phyloP scores from a whole-genome alignment of 2,113 vertebrate species.

The Gymnorhina tibicen region DNA sequence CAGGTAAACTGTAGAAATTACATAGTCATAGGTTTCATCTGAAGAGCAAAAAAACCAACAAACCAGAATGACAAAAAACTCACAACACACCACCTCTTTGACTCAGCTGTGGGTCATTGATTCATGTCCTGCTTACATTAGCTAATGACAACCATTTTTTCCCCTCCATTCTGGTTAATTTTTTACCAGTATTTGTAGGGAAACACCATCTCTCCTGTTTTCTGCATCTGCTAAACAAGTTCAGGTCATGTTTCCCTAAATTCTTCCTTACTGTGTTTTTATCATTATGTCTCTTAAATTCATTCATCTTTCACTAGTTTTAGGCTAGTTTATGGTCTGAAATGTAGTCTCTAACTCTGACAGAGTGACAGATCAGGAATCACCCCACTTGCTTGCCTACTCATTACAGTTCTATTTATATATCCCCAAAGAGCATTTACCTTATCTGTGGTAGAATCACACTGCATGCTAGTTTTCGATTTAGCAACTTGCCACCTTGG shows the following conservation, averaged over 20 bases:
- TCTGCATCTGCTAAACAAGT: background rate
- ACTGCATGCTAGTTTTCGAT: constrained; percentile 33
- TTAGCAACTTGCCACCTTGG: constrained; percentile 42
- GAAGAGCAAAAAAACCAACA: background rate
- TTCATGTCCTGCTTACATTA: background rate
- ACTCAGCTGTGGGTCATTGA: background rate
- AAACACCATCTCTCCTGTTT: background rate
- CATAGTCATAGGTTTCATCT: background rate
- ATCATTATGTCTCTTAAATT: background rate
- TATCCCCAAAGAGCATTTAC: constrained; percentile 28
- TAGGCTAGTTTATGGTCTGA: background rate
- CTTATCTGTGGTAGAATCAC: constrained; percentile 58
- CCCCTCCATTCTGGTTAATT: background rate
- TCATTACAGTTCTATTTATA: constrained; percentile 53
- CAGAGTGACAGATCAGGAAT: constrained; percentile 35
- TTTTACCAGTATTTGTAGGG: background rate
- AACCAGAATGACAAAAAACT: background rate
- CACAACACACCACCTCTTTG: background rate
- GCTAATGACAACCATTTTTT: background rate
- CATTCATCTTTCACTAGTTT: background rate
- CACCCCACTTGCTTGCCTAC: constrained; percentile 8
- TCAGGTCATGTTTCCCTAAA: background rate
- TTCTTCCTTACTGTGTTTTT: background rate
- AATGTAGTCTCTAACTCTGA: background rate
- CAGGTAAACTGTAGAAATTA: background rate